These are phyloP conservation scores for Andrena marginata DNA, from an alignment of 2,888 invertebrate genomes.

Conservation along the genomic window DNA sequence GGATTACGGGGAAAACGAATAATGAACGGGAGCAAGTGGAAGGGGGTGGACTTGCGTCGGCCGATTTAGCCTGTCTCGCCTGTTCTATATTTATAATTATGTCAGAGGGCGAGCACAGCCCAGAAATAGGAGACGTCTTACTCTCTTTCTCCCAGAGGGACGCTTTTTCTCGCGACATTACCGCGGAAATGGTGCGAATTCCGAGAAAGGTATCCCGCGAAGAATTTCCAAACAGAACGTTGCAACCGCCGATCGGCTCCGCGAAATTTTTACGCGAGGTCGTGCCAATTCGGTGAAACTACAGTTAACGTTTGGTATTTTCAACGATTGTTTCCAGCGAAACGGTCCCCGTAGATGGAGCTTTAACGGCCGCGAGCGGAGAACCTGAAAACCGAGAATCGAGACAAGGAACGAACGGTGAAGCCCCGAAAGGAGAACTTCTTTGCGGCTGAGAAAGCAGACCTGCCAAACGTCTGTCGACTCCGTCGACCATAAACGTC, in stretches of 20 bases:
- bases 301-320: conserved; percentile 9
- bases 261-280: background rate
- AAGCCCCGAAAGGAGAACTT: conserved; percentile 59
- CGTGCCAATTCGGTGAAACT: conserved; percentile 14
- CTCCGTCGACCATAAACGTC: conserved; percentile 73
- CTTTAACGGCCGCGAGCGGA: conserved; percentile 24
- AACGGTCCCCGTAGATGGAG: conserved; percentile 39
- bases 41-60: conserved; percentile 47
- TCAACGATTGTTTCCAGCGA: conserved; percentile 34
- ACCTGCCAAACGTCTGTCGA: conserved; percentile 75
- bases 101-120: conserved; percentile 76
- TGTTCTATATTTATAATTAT: conserved; percentile 83
- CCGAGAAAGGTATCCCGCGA: background rate
- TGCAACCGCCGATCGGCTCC: background rate
- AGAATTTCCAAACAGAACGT: background rate
- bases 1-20: conserved; percentile 29
- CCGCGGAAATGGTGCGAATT: conserved; percentile 10
- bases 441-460: conserved; percentile 68
- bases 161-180: conserved; percentile 7
- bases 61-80: conserved; percentile 77
- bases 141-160: background rate
- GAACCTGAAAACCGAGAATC: conserved; percentile 45
- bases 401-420: conserved; percentile 48
- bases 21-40: conserved; percentile 19
- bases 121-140: conserved; percentile 53